Evolutionary conservation across 2,888 invertebrate species (phyloP).

Genomic region (Drosophila gaucha): DNA sequence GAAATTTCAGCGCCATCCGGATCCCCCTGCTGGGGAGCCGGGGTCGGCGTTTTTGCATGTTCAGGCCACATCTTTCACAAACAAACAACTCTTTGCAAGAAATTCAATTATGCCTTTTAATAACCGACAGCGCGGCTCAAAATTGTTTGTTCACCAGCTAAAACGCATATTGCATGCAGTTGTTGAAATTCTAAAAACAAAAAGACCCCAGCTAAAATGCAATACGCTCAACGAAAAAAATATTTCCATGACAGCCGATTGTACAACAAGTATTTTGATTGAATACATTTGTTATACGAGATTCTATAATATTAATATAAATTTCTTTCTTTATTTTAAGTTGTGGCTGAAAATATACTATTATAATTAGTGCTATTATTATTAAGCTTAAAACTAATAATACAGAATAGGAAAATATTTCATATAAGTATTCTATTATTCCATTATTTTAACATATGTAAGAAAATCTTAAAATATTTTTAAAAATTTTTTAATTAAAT

Average conservation of each 20-base stretch:
- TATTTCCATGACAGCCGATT: neutral
- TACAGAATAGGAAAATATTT: no score
- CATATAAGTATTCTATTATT: no score
- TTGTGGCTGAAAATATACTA: no score
- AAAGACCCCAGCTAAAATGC: neutral
- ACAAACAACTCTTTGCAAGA: conserved; percentile 76
- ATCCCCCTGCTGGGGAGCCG: conserved; percentile 23
- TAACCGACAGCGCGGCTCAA: conserved; percentile 68
- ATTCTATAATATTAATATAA: no score
- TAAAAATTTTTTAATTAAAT: no score
- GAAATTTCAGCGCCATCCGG: conserved; percentile 63
- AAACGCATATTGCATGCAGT: conserved; percentile 47
- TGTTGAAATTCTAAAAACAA: conserved; percentile 9
- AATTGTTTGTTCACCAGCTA: conserved; percentile 22
- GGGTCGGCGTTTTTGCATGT: conserved; percentile 74
- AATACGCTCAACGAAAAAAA: conserved; percentile 11
- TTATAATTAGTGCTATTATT: no score
- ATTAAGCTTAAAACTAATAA: no score
- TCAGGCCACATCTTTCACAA: conserved; percentile 72
- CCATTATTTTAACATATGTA: no score
- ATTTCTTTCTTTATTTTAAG: no score
- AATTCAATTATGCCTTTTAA: conserved; percentile 82
- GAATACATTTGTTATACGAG: no score
- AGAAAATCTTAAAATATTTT: no score
- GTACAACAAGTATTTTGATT: neutral